Evolutionary conservation across 2,113 vertebrate species (phyloP).

Genomic region (Plectropomus leopardus): DNA sequence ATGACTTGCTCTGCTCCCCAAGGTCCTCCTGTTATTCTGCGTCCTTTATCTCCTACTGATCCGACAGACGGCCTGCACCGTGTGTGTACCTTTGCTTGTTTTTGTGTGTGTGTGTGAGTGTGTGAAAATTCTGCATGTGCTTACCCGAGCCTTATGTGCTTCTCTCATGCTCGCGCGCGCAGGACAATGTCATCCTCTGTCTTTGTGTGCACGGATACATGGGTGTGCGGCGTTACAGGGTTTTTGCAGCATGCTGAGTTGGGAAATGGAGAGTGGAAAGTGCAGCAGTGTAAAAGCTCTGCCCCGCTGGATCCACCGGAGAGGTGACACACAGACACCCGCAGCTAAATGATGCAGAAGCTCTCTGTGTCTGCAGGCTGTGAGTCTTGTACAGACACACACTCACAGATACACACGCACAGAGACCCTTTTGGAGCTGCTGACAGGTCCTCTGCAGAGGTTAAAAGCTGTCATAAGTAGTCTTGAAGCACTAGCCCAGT

Average conservation of each 20-base stretch:
- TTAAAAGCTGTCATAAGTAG: constrained; percentile 78
- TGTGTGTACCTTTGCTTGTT: constrained; percentile 40
- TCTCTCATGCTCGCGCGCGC: not conserved
- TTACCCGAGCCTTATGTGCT: not conserved
- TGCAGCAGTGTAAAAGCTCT: constrained; percentile 67
- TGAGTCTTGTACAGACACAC: constrained; percentile 35
- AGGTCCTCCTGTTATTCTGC: constrained; percentile 82
- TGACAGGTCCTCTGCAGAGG: constrained; percentile 80
- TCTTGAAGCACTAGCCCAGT: constrained; percentile 47
- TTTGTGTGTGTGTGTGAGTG: constrained; percentile 10
- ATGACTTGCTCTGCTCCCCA: constrained; percentile 80
- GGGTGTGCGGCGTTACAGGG: constrained; percentile 21
- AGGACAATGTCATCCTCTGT: constrained; percentile 17
- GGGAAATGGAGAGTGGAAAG: constrained; percentile 70
- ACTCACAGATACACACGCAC: constrained; percentile 17
- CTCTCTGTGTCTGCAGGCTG: constrained; percentile 58
- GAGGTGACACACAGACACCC: constrained; percentile 73
- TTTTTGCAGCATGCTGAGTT: constrained; percentile 67
- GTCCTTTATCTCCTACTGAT: constrained; percentile 79
- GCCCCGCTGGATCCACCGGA: constrained; percentile 56
- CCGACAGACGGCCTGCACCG: constrained; percentile 60
- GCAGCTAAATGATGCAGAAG: constrained; percentile 78
- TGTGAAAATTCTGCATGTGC: not conserved
- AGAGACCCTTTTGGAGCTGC: constrained; percentile 64
- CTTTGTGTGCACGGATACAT: not conserved